Evolutionary conservation across 2,797 vertebrate genomes (phyloP), one percentile per base, ranked within the genome.

Genomic region (Eulemur mongoz): DNA sequence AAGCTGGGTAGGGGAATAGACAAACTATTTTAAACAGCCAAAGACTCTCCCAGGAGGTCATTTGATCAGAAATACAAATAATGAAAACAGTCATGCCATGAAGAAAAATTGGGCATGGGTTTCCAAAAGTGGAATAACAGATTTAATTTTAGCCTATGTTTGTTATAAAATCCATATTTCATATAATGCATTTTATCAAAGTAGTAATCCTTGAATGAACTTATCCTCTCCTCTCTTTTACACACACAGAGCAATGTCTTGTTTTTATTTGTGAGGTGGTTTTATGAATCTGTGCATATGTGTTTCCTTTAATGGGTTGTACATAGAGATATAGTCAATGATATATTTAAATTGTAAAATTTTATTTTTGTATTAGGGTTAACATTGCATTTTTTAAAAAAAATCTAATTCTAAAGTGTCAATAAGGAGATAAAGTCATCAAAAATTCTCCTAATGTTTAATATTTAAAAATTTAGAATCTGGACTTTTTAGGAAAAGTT

Each of bases 251-350:
- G 38, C 11, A 52, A 73, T 38, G n/a, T 32, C 18, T n/a, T 5
- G 17, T 8, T 79, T 95, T 61, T 50, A 40, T 50, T 35, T 76
- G 6, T 82, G 17, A 87, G 15, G 18, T 73, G 27, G 67, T 17
- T 73, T 38, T n/a, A 65, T 57, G 8, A 54, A 25, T 27, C 7
- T 61, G 13, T 30, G 43, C 1, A 6, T 43, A 1, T 72, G 5
- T 40, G 1, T 90, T 90, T 81, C 25, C 9, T 52, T 81, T 76
- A 76, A 38, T 14, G 23, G 57, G 12, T 7, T 50, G 15, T 54
- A 22, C 5, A 45, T 25, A 32, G 2, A 8, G 3, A n/a, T 61
- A 52, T 75, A 5, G 50, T 63, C 0, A 2, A 0, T 69, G 10
- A 75, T 69, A 70, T 80, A 45, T 40, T 78, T 83, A 67, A 40